A percentile compares a stretch with the other conserved stretches of the same genome.
phyloP scores from a whole-genome alignment of 37 sponge, comb jelly and placozoan genomes.

The Sycon ciliatum region DNA sequence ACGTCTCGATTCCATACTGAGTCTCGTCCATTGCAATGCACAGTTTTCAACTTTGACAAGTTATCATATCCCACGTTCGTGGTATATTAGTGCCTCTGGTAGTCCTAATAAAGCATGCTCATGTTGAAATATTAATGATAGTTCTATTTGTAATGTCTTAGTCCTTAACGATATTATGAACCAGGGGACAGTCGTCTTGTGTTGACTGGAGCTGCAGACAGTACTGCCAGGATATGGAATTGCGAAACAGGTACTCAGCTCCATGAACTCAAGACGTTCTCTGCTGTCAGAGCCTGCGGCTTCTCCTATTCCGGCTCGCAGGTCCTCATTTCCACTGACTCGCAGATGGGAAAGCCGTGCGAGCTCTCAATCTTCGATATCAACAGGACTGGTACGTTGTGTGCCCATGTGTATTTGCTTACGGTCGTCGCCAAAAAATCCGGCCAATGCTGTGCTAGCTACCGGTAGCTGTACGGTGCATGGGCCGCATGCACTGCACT shows the following conservation, averaged over 20 bases:
- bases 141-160: background rate
- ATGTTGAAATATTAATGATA: too few species aligned
- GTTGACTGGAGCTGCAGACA: slow-evolving; percentile 84
- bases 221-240: slow-evolving; percentile 84
- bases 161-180: background rate
- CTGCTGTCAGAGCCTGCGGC: slow-evolving; percentile 76
- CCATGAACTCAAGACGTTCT: slow-evolving; percentile 39
- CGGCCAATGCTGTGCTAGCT: too few species aligned
- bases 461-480: too few species aligned
- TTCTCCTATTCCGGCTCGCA: slow-evolving; percentile 55
- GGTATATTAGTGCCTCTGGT: too few species aligned
- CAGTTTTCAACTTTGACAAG: too few species aligned
- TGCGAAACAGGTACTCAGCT: slow-evolving; percentile 70
- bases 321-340: slow-evolving; percentile 76
- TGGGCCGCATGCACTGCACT: background rate
- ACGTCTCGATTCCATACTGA: too few species aligned
- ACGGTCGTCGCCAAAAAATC: too few species aligned
- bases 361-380: slow-evolving; percentile 69
- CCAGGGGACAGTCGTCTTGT: slow-evolving; percentile 58
- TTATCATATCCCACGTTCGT: too few species aligned
- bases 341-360: slow-evolving; percentile 55
- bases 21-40: too few species aligned
- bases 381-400: slow-evolving; percentile 19
- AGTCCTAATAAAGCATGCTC: too few species aligned
- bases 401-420: background rate